These are phyloP conservation scores for Hycleus phaleratus DNA, from an alignment of 1,140 invertebrate genomes.

Conservation along the genomic window DNA sequence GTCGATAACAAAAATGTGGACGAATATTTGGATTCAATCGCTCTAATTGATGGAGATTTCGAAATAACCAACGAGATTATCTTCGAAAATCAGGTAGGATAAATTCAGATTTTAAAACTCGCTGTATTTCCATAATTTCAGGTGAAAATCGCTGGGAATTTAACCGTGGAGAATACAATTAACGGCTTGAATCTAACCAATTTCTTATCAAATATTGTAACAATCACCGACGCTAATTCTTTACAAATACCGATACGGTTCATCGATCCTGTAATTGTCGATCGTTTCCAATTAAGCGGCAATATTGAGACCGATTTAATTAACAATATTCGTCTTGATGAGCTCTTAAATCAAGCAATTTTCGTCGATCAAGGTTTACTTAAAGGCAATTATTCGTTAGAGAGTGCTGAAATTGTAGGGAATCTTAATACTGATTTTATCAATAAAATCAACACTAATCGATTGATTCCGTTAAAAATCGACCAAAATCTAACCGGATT, in stretches of 20 bases:
- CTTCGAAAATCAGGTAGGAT: conserved; percentile 24
- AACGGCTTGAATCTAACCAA: conserved; percentile 27
- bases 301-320: not conserved
- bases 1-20: conserved; percentile 21
- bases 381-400: conserved; percentile 25
- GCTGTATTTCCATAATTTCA: conserved; percentile 12
- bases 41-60: conserved; percentile 18
- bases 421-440: conserved; percentile 24
- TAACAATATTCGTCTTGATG: not conserved
- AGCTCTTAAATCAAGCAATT: conserved; percentile 21
- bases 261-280: conserved; percentile 17
- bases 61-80: conserved; percentile 15
- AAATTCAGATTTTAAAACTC: not conserved
- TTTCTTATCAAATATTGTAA: conserved; percentile 25
- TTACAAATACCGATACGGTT: conserved; percentile 29
- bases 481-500: conserved; percentile 27
- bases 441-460: conserved; percentile 30
- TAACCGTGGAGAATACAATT: conserved; percentile 21
- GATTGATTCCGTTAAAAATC: conserved; percentile 27
- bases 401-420: conserved; percentile 22
- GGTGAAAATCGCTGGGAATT: conserved; percentile 29
- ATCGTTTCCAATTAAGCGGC: conserved; percentile 1
- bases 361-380: conserved; percentile 28
- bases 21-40: conserved; percentile 23
- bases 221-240: conserved; percentile 22